A percentile compares a stretch with the other conserved stretches of the same genome.
These are phyloP conservation scores for Porites australiensis DNA, from an alignment of 64 coral and sea anemone species.

Conservation along the genomic window DNA sequence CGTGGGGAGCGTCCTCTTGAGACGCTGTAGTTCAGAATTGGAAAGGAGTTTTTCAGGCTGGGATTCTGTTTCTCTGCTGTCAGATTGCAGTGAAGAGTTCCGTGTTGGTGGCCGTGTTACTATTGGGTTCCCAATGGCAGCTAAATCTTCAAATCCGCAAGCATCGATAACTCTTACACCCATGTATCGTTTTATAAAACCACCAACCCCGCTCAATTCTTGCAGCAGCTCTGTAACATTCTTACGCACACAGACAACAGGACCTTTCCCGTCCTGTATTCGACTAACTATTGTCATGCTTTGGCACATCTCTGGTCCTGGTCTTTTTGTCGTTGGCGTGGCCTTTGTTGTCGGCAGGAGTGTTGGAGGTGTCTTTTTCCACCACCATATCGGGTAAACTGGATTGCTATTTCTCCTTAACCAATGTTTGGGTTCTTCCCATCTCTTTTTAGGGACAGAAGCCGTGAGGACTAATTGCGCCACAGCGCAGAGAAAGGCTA, in stretches of 20 bases:
- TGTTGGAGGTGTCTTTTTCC: background rate
- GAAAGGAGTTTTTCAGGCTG: background rate
- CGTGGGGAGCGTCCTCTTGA: slow-evolving; percentile 2
- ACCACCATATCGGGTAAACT: background rate
- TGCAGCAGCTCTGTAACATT: background rate
- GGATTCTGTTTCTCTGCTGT: background rate
- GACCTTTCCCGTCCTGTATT: background rate
- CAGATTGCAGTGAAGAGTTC: too few relatives aligned
- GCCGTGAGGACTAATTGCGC: background rate
- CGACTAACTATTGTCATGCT: background rate
- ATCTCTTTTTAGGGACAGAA: background rate
- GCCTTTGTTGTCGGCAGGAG: background rate
- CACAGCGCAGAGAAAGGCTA: background rate
- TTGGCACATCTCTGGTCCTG: background rate
- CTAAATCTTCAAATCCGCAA: slow-evolving; percentile 6
- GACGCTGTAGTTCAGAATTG: background rate
- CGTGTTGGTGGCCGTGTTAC: background rate
- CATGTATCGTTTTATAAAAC: background rate
- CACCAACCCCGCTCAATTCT: background rate
- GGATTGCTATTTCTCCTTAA: background rate
- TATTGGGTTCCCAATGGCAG: background rate
- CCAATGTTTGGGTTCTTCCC: background rate
- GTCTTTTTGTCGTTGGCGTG: background rate
- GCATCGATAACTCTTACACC: background rate
- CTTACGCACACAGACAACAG: background rate